A percentile compares a stretch with the other conserved stretches of the same genome.
phyloP scores from a whole-genome alignment of 2,888 invertebrate species.

The Marronus borbonicus region DNA sequence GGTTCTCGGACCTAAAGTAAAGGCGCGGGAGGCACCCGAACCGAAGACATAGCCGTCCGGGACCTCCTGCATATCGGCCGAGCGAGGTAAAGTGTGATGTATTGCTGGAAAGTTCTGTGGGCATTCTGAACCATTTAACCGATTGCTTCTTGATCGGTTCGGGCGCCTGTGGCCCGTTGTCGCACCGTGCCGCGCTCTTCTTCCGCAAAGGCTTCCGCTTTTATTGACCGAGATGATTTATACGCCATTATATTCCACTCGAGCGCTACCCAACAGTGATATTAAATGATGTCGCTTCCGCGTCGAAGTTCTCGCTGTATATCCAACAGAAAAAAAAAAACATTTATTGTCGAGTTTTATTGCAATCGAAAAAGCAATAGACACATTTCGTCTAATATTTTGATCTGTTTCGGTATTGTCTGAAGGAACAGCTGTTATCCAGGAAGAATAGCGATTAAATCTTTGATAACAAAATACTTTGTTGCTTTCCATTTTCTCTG shows the following conservation, averaged over 20 bases:
- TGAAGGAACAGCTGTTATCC: too few relatives aligned
- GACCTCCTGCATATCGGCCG: constrained; percentile 4
- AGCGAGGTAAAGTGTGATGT: constrained; percentile 38
- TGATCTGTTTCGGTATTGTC: background rate
- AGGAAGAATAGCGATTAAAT: too few relatives aligned
- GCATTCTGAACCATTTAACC: constrained; percentile 47
- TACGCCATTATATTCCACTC: constrained; percentile 44
- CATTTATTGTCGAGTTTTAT: background rate
- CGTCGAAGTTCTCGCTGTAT: background rate
- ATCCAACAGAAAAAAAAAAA: background rate
- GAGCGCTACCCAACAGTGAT: constrained; percentile 29
- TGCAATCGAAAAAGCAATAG: background rate
- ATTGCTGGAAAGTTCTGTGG: constrained; percentile 41
- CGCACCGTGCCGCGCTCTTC: constrained; percentile 20
- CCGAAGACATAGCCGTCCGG: background rate
- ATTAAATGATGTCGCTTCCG: constrained; percentile 43
- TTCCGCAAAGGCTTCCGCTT: constrained; percentile 36
- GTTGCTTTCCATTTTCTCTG: too few relatives aligned
- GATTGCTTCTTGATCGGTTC: constrained; percentile 37
- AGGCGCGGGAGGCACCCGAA: background rate
- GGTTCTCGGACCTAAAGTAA: constrained; percentile 1
- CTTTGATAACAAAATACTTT: too few relatives aligned
- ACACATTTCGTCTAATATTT: background rate
- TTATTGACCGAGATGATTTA: constrained; percentile 49
- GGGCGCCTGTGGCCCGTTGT: constrained; percentile 8